Base-by-base conservation (phyloP, 2,888 invertebrate genomes). In the Rhamnusium bicolor region DNA sequence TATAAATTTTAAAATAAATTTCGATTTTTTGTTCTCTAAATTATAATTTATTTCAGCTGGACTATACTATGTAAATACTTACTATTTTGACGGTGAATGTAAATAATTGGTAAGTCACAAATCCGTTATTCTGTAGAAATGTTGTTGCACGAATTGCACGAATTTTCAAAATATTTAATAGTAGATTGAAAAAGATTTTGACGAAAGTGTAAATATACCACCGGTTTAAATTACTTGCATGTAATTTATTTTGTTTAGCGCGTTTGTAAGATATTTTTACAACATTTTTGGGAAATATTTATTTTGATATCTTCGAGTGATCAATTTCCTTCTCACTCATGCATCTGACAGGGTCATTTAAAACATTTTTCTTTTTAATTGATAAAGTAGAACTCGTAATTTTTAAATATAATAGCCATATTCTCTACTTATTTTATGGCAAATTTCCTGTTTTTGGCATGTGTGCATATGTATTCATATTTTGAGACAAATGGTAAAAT, bases 11-110 rank as follows among this genome's bases (percentile, higher is more conserved):
- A n/a, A 40, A 40, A 40, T 40, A 40, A 40, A 40, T 40, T 12
- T 40, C 4, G n/a, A 40, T n/a, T 1, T 40, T 10, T 18, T 51
- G 16, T 65, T 14, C 10, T 54, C 51, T 65, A 51, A 65, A 53
- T 65, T 65, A 18, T 27, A n/a, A 32, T 65, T 65, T 54, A 65
- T 65, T 65, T 65, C 65, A 65, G 65, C 65, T 65, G 53, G 65
- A 53, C 65, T 65, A 53, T 53, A 65, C 53, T 32, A 65, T 65
- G 40, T 65, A 65, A 65, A 53, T 65, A 32, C 65, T n/a, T 49
- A 24, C 61, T 51, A 53, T 32, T 65, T 53, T 32, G 65, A 65
- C 14, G 65, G 32, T 65, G 65, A 53, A 65, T 53, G n/a, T 53
- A 53, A 47, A 53, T 51, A 65, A 65, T 65, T 53, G 65, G 65